Conservation (phyloP, 2,888 invertebrate species). For the Matsumyia berberina region DNA sequence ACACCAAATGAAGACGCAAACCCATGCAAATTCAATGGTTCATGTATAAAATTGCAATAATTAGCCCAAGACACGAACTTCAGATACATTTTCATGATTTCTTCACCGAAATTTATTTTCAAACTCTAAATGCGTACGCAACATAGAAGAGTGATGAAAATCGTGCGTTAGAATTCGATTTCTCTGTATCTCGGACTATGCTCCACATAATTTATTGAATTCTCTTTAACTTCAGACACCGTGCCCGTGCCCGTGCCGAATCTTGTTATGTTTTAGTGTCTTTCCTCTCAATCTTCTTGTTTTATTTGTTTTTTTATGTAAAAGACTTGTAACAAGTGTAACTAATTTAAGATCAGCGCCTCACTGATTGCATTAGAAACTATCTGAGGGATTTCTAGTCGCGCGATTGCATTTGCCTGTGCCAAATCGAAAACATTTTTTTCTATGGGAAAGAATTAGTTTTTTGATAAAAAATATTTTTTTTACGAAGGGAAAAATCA, state of each 20-base stretch:
- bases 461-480: conserved; percentile 18
- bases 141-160: conserved; percentile 41
- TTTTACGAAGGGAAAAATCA: conserved; percentile 25
- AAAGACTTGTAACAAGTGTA: conserved; percentile 67
- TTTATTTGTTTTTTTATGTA: conserved; percentile 40
- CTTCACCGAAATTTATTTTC: conserved; percentile 50
- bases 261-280: conserved; percentile 39
- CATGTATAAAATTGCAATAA: conserved; percentile 32
- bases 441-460: conserved; percentile 24
- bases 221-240: conserved; percentile 58
- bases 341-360: conserved; percentile 72
- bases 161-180: conserved; percentile 47
- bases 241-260: conserved; percentile 30
- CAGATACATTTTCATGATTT: conserved; percentile 28
- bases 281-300: conserved; percentile 23
- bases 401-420: conserved; percentile 68
- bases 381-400: conserved; percentile 67
- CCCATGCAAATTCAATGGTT: conserved; percentile 42
- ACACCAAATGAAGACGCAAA: background rate
- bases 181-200: conserved; percentile 44
- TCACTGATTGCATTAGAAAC: conserved; percentile 66
- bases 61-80: conserved; percentile 37
- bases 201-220: conserved; percentile 61
- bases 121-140: conserved; percentile 67
- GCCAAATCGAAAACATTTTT: conserved; percentile 62